A percentile compares a stretch with the other conserved stretches of the same genome.
Evolutionary conservation across 2,797 vertebrate species (phyloP).

Genomic region (Ceryle rudis): DNA sequence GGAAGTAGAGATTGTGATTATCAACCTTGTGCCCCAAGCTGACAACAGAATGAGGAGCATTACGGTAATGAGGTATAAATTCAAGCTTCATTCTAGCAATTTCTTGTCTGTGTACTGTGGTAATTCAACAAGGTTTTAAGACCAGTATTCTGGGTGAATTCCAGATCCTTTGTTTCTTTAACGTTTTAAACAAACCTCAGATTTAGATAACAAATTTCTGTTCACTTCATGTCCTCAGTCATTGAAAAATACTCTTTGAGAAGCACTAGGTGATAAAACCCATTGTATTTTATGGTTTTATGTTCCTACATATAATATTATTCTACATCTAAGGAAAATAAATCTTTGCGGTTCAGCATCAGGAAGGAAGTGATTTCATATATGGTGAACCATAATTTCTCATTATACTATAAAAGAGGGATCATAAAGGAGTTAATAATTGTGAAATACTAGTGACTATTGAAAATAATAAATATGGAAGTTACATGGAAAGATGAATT

Average conservation of each 20-base stretch:
- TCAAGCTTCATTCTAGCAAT: not conserved
- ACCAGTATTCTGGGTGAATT: not conserved
- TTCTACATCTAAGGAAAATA: slow-evolving; percentile 6
- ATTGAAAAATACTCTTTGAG: not conserved
- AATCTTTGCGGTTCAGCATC: not conserved
- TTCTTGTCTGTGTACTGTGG: not conserved
- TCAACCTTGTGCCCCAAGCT: not conserved
- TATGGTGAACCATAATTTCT: not conserved
- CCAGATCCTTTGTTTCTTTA: not conserved
- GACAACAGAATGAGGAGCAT: not conserved
- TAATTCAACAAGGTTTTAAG: not conserved
- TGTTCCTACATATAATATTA: not conserved
- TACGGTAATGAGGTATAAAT: not conserved
- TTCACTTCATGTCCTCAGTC: not conserved
- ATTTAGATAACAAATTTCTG: not conserved
- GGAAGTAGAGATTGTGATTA: not conserved
- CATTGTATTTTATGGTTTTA: not conserved
- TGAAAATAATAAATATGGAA: not conserved
- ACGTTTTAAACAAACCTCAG: not conserved
- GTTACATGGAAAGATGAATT: not conserved
- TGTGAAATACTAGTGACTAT: not conserved
- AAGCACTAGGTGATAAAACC: slow-evolving; percentile 1
- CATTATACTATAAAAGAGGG: not conserved
- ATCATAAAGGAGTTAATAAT: not conserved
- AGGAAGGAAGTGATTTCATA: not conserved